Conservation (phyloP, 2,888 invertebrate species). For the Trilocha varians region DNA sequence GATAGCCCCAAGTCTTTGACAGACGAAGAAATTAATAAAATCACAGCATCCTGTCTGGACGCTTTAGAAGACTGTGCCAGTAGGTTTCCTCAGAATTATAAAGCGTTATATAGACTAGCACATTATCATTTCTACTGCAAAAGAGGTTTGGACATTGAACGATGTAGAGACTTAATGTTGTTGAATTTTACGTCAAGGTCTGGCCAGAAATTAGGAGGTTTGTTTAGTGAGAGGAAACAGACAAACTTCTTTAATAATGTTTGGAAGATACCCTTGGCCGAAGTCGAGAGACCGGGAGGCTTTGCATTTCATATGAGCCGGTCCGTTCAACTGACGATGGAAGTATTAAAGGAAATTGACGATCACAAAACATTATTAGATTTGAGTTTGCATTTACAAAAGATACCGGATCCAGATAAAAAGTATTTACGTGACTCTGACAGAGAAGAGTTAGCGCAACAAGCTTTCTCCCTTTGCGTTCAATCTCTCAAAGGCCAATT, state of each 20-base stretch:
- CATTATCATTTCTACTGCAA: slow-evolving; percentile 86
- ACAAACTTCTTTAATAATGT: slow-evolving; percentile 94
- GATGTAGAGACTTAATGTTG: slow-evolving; percentile 81
- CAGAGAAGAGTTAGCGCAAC: slow-evolving; percentile 84
- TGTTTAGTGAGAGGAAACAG: slow-evolving; percentile 88
- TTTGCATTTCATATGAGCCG: slow-evolving; percentile 93
- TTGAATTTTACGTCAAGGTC: slow-evolving; percentile 78
- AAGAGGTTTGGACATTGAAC: slow-evolving; percentile 77
- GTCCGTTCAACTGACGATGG: slow-evolving; percentile 85
- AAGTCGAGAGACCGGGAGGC: slow-evolving; percentile 93
- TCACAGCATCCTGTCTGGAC: slow-evolving; percentile 79
- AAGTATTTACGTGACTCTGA: slow-evolving; percentile 90
- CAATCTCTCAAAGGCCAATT: slow-evolving; percentile 79
- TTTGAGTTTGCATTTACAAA: slow-evolving; percentile 83
- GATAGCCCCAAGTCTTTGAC: slow-evolving; percentile 64
- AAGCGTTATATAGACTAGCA: slow-evolving; percentile 90
- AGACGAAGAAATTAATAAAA: slow-evolving; percentile 70
- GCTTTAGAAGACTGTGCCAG: slow-evolving; percentile 89
- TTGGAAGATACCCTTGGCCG: slow-evolving; percentile 91
- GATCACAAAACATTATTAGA: slow-evolving; percentile 87
- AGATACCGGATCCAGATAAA: slow-evolving; percentile 90
- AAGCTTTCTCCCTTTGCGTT: slow-evolving; percentile 82
- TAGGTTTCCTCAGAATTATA: slow-evolving; percentile 93
- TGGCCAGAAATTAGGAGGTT: slow-evolving; percentile 80
- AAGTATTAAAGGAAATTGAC: slow-evolving; percentile 83